Evolutionary conservation across 1,140 invertebrate genomes (phyloP).

Genomic region (Drosophila nigrodunni): DNA sequence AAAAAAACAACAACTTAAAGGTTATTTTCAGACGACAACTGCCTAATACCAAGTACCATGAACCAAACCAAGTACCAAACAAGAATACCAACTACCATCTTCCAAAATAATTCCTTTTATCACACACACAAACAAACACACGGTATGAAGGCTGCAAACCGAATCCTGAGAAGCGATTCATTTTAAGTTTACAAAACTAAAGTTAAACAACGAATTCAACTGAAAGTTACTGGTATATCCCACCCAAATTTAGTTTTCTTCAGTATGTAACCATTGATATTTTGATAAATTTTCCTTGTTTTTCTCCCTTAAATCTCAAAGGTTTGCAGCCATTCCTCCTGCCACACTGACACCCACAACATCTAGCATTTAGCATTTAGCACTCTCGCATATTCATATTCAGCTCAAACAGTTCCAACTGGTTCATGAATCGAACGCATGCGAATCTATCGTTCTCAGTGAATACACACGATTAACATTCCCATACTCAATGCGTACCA

Average conservation of each 20-base stretch:
- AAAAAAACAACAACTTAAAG: slow-evolving; percentile 51
- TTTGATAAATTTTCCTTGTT: no score
- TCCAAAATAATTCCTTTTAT: slow-evolving; percentile 13
- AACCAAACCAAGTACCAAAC: slow-evolving; percentile 12
- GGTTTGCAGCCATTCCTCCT: no score
- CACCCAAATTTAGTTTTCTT: no score
- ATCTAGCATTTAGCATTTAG: slow-evolving; percentile 3
- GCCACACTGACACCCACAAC: slow-evolving; percentile 34
- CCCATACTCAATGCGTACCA: slow-evolving; percentile 23
- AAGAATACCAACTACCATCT: slow-evolving; percentile 19
- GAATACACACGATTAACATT: slow-evolving; percentile 36
- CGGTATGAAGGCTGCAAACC: neutral
- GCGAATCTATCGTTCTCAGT: slow-evolving; percentile 57
- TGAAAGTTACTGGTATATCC: no score
- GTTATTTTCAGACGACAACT: slow-evolving; percentile 68
- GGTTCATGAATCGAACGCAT: slow-evolving; percentile 42
- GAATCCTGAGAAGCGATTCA: no score
- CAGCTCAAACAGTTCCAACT: slow-evolving; percentile 15
- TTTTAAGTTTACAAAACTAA: no score
- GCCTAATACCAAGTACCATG: slow-evolving; percentile 23
- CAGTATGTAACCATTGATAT: no score
- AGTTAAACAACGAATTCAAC: no score
- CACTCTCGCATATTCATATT: slow-evolving; percentile 26
- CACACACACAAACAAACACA: slow-evolving; percentile 35
- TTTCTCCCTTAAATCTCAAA: no score